A percentile compares a stretch with the other conserved stretches of the same genome.
Evolutionary conservation across 2,888 invertebrate species (phyloP).

Genomic region (Sarcophaga caerulescens): DNA sequence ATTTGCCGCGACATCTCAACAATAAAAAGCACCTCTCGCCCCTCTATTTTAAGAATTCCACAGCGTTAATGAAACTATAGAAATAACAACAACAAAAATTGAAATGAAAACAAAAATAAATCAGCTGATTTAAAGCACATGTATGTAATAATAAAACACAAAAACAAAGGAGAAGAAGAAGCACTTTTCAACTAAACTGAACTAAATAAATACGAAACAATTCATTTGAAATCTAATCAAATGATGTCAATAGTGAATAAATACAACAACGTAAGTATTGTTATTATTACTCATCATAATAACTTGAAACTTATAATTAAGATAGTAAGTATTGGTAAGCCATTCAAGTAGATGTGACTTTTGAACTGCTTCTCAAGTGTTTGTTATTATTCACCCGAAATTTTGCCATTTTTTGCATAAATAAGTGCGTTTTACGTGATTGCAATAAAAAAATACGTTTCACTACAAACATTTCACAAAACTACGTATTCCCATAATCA

Average conservation of each 20-base stretch:
- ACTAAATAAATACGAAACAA: neutral
- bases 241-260: conserved; percentile 16
- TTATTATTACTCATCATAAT: conserved; percentile 5
- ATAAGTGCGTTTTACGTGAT: conserved; percentile 9
- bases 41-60: neutral
- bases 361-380: conserved; percentile 6
- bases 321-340: too few species aligned
- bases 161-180: neutral
- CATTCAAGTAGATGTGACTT: neutral
- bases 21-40: neutral
- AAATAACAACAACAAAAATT: conserved; percentile 11
- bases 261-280: neutral
- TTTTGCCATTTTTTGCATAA: conserved; percentile 13
- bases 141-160: neutral
- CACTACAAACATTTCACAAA: conserved; percentile 70
- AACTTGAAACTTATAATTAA: neutral
- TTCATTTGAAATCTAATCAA: neutral
- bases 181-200: neutral
- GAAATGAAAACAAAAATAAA: neutral
- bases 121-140: conserved; percentile 6
- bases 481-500: conserved; percentile 70
- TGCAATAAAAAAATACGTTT: neutral
- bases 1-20: neutral
- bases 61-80: neutral
- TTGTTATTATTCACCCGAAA: neutral